Base-by-base conservation (phyloP, 2,888 invertebrate genomes). In the Diplazon laetatorius region DNA sequence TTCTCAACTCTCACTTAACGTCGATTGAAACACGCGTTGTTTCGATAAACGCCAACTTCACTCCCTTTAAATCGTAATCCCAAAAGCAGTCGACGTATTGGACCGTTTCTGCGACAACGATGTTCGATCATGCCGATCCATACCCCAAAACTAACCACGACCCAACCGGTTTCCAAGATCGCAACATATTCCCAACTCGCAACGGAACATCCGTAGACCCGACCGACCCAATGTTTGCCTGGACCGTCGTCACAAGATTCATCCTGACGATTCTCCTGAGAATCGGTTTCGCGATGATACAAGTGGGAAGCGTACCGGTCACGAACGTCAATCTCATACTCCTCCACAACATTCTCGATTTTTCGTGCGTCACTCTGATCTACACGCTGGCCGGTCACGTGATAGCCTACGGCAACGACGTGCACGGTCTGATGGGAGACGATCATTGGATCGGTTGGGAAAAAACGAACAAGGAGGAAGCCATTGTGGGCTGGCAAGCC, bases 301-400 rank as follows among this genome's bases (percentile, higher is more conserved):
- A 91, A 82, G 76, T 91, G 9, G 90, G 91, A 22, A 88, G 87
- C 66, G 86, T 91, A 48, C 91, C 91, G 6, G 82, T 87, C 14
- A 87, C 86, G 70, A 89, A 91, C 75, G 87, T 90, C 0, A 91
- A 90, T 65, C 82, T 88, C 42, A 89, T 91, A 16, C 76, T 91
- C 0, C 82, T 91, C 2, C 88, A 91, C 12, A 91, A 91, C 76
- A 80, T 90, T 14, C 52, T 90, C 0, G 91, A 91, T 65, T 82
- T 91, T 6, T 86, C 85, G 6, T 83, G 86, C 63, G 82, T 85
- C 3, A 89, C 88, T 1, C n/a, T 89, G 6, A 82, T 86, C 1
- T 91, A 88, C 71, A 60, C 85, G 2, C 59, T 88, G 10, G 70
- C 88, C 1, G 91, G 91, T 35, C 87, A 82, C 39, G 79, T 85